These are phyloP conservation scores for Myotis yumanensis DNA, from an alignment of 2,113 vertebrate species.

Conservation along the genomic window DNA sequence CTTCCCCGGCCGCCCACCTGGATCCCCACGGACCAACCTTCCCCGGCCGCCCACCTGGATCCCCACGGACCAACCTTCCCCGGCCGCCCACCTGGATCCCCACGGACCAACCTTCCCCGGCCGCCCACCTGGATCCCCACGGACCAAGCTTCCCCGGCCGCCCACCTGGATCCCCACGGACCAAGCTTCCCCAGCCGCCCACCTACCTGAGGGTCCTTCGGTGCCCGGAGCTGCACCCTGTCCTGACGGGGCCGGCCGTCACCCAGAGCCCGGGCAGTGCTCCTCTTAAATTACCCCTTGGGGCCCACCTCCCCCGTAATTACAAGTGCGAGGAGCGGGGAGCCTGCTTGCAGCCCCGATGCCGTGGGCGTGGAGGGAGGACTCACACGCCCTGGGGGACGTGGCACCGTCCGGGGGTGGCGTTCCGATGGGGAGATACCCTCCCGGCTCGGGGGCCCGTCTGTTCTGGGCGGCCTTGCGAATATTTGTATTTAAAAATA, in stretches of 20 bases:
- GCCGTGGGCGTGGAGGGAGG: not conserved
- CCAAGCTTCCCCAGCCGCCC: no score
- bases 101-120: no score
- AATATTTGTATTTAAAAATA: no score
- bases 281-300: not conserved
- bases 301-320: not conserved
- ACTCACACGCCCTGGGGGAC: accelerated
- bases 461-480: no score
- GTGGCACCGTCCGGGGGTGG: accelerated
- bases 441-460: not conserved
- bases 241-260: accelerated
- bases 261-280: not conserved
- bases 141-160: no score
- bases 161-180: no score
- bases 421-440: accelerated
- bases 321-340: not conserved
- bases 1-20: no score
- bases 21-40: no score
- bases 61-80: no score
- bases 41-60: no score
- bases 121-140: no score
- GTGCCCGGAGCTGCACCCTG: accelerated
- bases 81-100: no score
- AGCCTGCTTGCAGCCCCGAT: not conserved
- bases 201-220: not conserved